Percentiles rank a stretch among this genome's conserved stretches.
Evolutionary conservation across 2,113 vertebrate species (phyloP).

Genomic region (Synodontis membranacea): DNA sequence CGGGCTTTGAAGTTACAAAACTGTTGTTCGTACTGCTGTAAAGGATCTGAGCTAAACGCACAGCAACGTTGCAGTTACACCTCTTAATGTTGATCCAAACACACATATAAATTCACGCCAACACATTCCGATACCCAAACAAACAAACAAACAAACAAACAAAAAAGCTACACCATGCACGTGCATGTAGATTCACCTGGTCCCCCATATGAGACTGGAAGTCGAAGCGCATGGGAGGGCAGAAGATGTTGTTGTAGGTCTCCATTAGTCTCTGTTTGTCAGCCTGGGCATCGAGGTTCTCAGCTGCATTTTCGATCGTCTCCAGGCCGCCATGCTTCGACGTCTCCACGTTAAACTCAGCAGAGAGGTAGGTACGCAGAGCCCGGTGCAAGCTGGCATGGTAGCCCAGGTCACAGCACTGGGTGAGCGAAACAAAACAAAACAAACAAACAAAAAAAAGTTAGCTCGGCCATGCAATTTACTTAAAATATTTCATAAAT

Average conservation of each 20-base stretch:
- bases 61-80: not conserved
- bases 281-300: conserved; percentile 90
- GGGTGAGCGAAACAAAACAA: conserved; percentile 51
- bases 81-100: not conserved
- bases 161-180: not conserved
- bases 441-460: too few species aligned
- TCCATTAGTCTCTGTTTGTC: conserved; percentile 98
- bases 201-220: conserved; percentile 99
- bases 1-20: conserved; percentile 11
- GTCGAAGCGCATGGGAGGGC: conserved; percentile 93
- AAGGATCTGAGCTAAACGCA: not conserved
- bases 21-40: not conserved
- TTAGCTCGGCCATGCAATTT: too few species aligned
- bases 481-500: not conserved
- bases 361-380: conserved; percentile 93
- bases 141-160: too few species aligned
- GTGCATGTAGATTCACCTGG: conserved; percentile 70
- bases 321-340: conserved; percentile 93
- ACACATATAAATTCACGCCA: not conserved
- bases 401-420: conserved; percentile 98
- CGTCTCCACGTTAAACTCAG: conserved; percentile 91
- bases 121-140: not conserved
- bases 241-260: conserved; percentile 98
- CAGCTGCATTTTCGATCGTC: conserved; percentile 87
- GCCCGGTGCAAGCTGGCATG: conserved; percentile 94